A percentile compares a stretch with the other conserved stretches of the same genome.
Conservation (phyloP, 1,140 invertebrate genomes). For the Drosophila pandora region DNA sequence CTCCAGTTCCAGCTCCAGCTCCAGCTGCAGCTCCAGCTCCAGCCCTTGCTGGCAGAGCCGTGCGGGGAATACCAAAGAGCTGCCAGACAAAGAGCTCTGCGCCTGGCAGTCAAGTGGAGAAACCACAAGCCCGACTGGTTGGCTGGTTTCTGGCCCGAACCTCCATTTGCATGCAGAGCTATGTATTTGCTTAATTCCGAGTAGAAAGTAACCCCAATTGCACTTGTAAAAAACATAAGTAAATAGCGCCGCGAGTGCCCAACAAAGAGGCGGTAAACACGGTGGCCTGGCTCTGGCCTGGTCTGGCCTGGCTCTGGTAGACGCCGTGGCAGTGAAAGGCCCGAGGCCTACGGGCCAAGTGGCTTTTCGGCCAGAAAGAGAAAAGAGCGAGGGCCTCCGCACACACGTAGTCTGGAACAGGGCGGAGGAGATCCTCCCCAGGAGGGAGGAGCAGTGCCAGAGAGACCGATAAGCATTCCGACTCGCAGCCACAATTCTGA, state of each 20-base stretch:
- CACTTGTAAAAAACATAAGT: conserved; percentile 77
- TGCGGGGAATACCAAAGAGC: neutral
- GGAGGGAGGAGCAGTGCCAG: too few species aligned
- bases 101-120: neutral
- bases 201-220: conserved; percentile 79
- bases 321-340: conserved; percentile 36
- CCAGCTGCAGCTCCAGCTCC: too few species aligned
- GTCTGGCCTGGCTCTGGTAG: conserved; percentile 14
- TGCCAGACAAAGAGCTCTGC: neutral
- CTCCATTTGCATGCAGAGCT: conserved; percentile 62
- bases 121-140: conserved; percentile 7
- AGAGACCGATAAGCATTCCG: too few species aligned
- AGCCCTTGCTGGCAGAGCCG: neutral
- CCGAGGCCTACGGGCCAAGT: conserved; percentile 1
- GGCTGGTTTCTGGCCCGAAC: conserved; percentile 10
- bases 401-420: neutral
- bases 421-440: neutral
- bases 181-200: conserved; percentile 74
- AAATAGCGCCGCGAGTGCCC: conserved; percentile 53
- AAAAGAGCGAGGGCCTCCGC: neutral
- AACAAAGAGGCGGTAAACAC: conserved; percentile 14
- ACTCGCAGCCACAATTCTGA: neutral
- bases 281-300: neutral
- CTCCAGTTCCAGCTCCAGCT: too few species aligned
- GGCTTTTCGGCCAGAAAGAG: conserved; percentile 4